Evolutionary conservation across 2,113 vertebrate species (phyloP), one percentile per base, ranked within the genome.

Genomic region (Zingel zingel): DNA sequence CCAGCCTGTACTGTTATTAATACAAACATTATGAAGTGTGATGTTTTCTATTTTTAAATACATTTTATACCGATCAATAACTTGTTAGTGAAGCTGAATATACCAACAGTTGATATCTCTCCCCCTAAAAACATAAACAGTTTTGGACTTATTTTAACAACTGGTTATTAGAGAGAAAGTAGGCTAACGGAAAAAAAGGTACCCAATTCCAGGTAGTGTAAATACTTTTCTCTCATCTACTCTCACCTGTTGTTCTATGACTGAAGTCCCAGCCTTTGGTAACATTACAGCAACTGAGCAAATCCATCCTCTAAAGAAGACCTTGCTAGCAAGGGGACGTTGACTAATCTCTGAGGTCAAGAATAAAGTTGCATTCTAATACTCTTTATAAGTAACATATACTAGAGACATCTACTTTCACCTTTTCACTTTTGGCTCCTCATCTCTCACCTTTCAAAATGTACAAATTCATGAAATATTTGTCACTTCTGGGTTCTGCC

Each of bases 401-500:
- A 10, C 39, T 10, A 43, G 1, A 10, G 2, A 43, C 3, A 43
- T 43, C 39, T 43, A 43, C 10, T 11, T 43, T 36, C 5, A 3
- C 1, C n/a, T 39, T 51, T 48, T 50, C 25, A 30, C 18, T 45
- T 47, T 59, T 48, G 2, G 3, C 16, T 50, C 45, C 19, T 11
- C 6, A 2, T 6, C 0, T 18, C 21, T 43, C 30, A 63, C 21
- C 39, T 48, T 39, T 27, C 12, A n/a, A n/a, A 61, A 68, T 21
- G 23, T 19, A 25, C 14, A n/a, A 16, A 70, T 58, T 54, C 33
- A 65, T 74, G 4, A 79, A 65, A 25, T 56, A 66, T 72, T 57
- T 57, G 48, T 33, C 16, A 21, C 21, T 14, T 39, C 19, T 61
- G 10, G 12, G 13, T 68, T 57, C 7, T 43, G 25, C 48, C 16